phyloP scores from a whole-genome alignment of 2,797 vertebrate genomes.

The Caiman crocodilus region DNA sequence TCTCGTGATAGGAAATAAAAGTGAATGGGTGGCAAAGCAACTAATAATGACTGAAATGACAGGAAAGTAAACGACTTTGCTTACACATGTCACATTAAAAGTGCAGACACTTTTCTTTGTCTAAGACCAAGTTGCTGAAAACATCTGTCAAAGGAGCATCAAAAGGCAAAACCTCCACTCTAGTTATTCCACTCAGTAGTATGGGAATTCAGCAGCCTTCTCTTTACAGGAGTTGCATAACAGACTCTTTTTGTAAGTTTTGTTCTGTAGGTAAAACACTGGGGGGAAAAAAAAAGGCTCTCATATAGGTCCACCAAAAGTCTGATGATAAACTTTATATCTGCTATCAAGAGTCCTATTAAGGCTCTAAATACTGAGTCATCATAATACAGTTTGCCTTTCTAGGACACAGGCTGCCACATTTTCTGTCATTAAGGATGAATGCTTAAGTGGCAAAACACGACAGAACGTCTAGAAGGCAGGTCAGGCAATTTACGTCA shows the following conservation, averaged over 20 bases:
- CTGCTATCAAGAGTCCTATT: background rate
- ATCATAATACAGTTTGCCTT: background rate
- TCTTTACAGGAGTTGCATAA: background rate
- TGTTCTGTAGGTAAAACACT: background rate
- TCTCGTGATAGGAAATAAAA: background rate
- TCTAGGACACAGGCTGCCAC: background rate
- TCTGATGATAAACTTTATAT: background rate
- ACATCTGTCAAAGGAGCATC: background rate
- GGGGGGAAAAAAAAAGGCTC: background rate
- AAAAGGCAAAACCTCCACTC: background rate
- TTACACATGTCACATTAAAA: background rate
- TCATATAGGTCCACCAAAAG: background rate
- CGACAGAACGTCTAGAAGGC: fast-evolving
- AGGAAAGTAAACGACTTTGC: background rate
- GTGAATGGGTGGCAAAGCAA: background rate
- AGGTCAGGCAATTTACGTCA: background rate
- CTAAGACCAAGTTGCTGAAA: background rate
- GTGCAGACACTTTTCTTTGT: background rate
- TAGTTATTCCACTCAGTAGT: background rate
- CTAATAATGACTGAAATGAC: background rate
- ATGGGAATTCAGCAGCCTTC: background rate
- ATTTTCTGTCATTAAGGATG: background rate
- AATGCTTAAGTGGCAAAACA: background rate
- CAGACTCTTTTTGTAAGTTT: background rate
- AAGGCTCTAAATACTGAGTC: background rate